Percentiles rank a stretch among this genome's conserved stretches.
Conservation (phyloP, 1,140 invertebrate species). For the Drosophila lacteicornis region DNA sequence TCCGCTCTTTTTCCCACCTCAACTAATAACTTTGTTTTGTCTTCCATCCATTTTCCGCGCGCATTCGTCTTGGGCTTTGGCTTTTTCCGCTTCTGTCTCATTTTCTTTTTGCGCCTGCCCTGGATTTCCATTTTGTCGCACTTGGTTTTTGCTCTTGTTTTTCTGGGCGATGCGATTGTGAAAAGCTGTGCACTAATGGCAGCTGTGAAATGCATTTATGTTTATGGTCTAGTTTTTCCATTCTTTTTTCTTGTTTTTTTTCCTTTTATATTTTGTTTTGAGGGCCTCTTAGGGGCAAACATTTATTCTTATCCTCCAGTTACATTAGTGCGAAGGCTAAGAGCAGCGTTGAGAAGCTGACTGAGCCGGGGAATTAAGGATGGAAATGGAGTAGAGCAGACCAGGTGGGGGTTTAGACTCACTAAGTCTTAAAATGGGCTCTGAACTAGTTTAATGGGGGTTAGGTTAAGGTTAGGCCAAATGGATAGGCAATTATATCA, state of each 20-base stretch:
- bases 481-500: too few relatives aligned
- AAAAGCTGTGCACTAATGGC: slow-evolving; percentile 64
- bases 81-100: slow-evolving; percentile 31
- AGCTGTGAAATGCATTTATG: slow-evolving; percentile 74
- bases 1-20: slow-evolving; percentile 22
- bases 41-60: slow-evolving; percentile 37
- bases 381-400: slow-evolving; percentile 1
- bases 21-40: slow-evolving; percentile 35
- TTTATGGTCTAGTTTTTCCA: slow-evolving; percentile 69
- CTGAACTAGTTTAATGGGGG: not conserved
- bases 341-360: not conserved
- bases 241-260: slow-evolving; percentile 9
- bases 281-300: slow-evolving; percentile 49
- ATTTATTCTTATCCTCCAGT: slow-evolving; percentile 47
- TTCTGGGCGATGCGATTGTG: slow-evolving; percentile 34
- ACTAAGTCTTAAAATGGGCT: not conserved
- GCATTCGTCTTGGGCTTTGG: slow-evolving; percentile 49
- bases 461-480: too few relatives aligned
- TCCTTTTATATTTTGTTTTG: slow-evolving; percentile 4
- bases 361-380: not conserved
- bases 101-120: slow-evolving; percentile 48
- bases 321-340: slow-evolving; percentile 43
- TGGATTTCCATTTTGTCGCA: slow-evolving; percentile 60
- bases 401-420: not conserved
- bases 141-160: slow-evolving; percentile 43